Percentiles rank a stretch among this genome's conserved stretches.
Evolutionary conservation across 2,888 invertebrate genomes (phyloP).

Genomic region (Cybosia mesomella): DNA sequence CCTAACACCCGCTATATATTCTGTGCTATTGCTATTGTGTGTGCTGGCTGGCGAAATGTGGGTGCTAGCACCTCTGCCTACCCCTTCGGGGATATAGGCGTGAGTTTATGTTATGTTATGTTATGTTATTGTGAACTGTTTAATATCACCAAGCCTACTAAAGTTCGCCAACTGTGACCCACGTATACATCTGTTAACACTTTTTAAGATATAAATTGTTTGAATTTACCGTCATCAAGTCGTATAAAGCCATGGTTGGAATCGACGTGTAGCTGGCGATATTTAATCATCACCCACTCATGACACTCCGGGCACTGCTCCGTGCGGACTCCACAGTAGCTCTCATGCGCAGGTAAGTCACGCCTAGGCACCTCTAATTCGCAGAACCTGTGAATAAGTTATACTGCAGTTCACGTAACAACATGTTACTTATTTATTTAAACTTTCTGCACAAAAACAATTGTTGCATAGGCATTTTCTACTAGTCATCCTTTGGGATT

Average conservation of each 20-base stretch:
- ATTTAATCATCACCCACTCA: constrained; percentile 90
- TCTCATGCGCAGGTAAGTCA: constrained; percentile 88
- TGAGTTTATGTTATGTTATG: no score
- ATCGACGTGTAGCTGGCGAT: constrained; percentile 88
- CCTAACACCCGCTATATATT: no score
- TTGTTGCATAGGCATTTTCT: no score
- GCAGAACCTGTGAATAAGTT: constrained; percentile 75
- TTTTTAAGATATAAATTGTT: neutral
- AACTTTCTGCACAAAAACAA: no score
- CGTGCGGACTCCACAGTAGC: constrained; percentile 91
- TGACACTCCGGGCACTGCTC: constrained; percentile 89
- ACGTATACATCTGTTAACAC: neutral
- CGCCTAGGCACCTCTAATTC: constrained; percentile 88
- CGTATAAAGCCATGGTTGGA: constrained; percentile 89
- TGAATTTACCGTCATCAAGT: constrained; percentile 85
- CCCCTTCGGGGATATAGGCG: no score
- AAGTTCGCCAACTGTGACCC: no score
- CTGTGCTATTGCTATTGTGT: no score
- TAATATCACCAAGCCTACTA: neutral
- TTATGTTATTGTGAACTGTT: no score
- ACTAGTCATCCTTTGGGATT: no score
- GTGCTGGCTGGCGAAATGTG: no score
- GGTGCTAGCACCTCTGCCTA: no score
- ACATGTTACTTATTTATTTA: neutral
- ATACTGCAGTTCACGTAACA: neutral